Base-by-base conservation (phyloP, 2,797 vertebrate genomes). In the Picus viridis region DNA sequence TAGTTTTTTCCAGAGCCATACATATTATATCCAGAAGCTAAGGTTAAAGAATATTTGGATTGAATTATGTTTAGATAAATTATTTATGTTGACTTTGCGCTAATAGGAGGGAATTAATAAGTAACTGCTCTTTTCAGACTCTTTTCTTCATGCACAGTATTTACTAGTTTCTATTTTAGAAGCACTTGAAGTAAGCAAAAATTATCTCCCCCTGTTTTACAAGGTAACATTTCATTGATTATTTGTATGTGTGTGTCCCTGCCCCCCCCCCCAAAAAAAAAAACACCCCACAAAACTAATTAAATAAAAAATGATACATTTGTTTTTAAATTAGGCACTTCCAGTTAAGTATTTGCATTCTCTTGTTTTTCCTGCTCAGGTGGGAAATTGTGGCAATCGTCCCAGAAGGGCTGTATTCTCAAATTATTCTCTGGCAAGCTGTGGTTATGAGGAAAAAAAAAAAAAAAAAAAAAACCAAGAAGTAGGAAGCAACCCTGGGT, bases 251-350 rank as follows among this genome's bases (percentile, higher is more conserved):
- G 39, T 39, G 39, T 39, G 34, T 12, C 39, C 72, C 72, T 54
- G 72, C 72, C 65, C 0, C 1, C 6, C 41, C 6, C 8, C 22
- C 15, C 0, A 7, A 41, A 32, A 71, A 58, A 54, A 34, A 2
- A 39, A 39, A 11, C n/a, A n/a, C n/a, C n/a, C n/a, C 8, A 7
- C 34, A 34, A 34, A 34, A 34, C 30, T 85, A 29, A 70, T 79
- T 72, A 82, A 81, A 57, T 53, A 43, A 73, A 61, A 54, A 5
- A 22, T 32, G 2, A 61, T 89, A 2, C 4, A 58, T 56, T 81
- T 71, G 15, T 1, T 12, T 84, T 88, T 58, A 76, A 72, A 73
- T 39, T 53, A 80, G 26, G 43, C 20, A 32, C 14, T 56, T 83
- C 41, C 8, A 67, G n/a, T 47, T 36, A 63, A 54, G 39, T 27